phyloP scores from a whole-genome alignment of 2,888 invertebrate genomes.

The Dryomyza anilis region DNA sequence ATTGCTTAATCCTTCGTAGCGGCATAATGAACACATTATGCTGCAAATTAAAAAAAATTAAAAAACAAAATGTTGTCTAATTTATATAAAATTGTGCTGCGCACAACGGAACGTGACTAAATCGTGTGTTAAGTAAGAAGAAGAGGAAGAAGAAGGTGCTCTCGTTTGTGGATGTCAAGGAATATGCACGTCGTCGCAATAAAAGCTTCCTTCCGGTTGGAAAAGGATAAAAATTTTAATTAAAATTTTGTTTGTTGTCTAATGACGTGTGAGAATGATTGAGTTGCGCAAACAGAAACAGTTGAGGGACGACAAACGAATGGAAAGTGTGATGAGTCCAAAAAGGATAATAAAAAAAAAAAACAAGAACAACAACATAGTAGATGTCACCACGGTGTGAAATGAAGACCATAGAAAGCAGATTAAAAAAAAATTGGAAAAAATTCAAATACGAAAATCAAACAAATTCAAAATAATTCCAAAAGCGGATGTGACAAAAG shows the following conservation, averaged over 20 bases:
- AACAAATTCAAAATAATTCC: background rate
- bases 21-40: too few species aligned
- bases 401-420: background rate
- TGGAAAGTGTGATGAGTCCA: background rate
- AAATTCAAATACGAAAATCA: background rate
- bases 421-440: too few species aligned
- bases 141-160: too few species aligned
- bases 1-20: too few species aligned
- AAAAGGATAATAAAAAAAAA: background rate
- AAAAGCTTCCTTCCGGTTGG: background rate
- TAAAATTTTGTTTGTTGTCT: slow-evolving; percentile 28
- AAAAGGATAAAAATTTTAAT: slow-evolving; percentile 22
- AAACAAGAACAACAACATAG: background rate
- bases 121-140: too few species aligned
- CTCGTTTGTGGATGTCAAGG: too few species aligned
- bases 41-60: too few species aligned
- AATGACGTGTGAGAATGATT: slow-evolving; percentile 28
- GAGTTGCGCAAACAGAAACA: slow-evolving; percentile 14
- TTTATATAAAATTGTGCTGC: too few species aligned
- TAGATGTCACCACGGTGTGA: background rate
- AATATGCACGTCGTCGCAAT: too few species aligned
- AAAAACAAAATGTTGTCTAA: too few species aligned
- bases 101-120: too few species aligned
- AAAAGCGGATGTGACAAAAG: background rate
- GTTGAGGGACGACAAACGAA: background rate